Percentiles rank a stretch among this genome's conserved stretches.
phyloP scores from a whole-genome alignment of 64 coral and sea anemone species.

The Pocillopora damicornis region DNA sequence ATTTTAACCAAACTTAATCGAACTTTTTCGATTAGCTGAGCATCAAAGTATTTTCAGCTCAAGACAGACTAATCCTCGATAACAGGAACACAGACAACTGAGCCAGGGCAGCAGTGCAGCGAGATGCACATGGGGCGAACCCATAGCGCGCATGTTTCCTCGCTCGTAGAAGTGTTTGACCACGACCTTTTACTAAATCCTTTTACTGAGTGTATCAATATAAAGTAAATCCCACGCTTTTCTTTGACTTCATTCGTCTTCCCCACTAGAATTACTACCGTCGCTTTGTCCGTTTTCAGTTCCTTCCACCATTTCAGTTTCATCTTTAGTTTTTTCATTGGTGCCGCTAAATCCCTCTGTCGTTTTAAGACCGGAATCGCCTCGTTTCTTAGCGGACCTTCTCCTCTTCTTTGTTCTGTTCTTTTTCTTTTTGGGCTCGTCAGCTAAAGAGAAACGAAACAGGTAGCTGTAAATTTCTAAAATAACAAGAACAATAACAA shows the following conservation, averaged over 20 bases:
- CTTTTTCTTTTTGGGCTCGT: slow-evolving; percentile 86
- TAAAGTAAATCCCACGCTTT: background rate
- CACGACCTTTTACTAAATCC: too few species aligned
- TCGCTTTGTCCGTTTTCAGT: slow-evolving; percentile 22
- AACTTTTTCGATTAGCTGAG: too few species aligned
- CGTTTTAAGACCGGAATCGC: background rate
- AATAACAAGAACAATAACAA: too few species aligned
- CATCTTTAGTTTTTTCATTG: background rate
- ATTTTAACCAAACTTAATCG: too few species aligned
- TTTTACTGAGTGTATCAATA: background rate
- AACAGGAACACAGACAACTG: too few species aligned
- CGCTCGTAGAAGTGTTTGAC: too few species aligned
- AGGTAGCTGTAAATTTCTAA: background rate
- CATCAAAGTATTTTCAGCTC: too few species aligned
- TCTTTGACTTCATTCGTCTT: slow-evolving; percentile 14
- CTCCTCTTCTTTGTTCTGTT: slow-evolving; percentile 58
- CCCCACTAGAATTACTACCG: background rate
- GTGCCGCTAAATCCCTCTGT: background rate
- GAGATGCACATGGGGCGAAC: too few species aligned
- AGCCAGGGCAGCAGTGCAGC: too few species aligned
- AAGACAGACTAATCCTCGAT: too few species aligned
- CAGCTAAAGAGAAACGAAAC: slow-evolving; percentile 30
- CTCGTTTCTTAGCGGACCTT: slow-evolving; percentile 46
- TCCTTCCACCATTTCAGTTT: background rate
- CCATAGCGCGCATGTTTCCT: too few species aligned